Evolutionary conservation across 1,140 invertebrate species (phyloP).

Genomic region (Cheumatopsyche charites): DNA sequence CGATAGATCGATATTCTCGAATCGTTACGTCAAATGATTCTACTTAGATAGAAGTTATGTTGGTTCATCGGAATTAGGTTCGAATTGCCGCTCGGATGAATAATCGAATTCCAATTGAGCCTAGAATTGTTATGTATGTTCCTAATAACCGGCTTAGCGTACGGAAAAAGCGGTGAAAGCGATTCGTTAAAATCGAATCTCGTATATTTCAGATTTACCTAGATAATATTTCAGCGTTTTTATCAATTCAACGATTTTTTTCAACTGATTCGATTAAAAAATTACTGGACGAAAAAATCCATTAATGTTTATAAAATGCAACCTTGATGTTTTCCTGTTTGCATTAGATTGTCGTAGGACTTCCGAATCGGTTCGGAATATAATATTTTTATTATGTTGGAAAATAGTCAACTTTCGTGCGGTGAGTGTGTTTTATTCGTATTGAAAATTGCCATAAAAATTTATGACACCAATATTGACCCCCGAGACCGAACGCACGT

Average conservation of each 20-base stretch:
- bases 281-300: background rate
- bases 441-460: slow-evolving; percentile 35
- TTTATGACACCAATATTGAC: slow-evolving; percentile 35
- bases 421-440: slow-evolving; percentile 22
- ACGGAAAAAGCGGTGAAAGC: slow-evolving; percentile 17
- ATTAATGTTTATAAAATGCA: background rate
- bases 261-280: background rate
- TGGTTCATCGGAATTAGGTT: no score
- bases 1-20: slow-evolving; percentile 3
- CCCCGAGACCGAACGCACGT: slow-evolving; percentile 14
- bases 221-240: no score
- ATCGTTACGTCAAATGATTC: background rate
- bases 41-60: background rate
- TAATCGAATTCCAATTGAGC: slow-evolving; percentile 15
- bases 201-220: no score
- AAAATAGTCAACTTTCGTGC: slow-evolving; percentile 3
- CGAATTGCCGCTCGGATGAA: slow-evolving; percentile 4
- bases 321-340: slow-evolving; percentile 13
- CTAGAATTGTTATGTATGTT: background rate
- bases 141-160: slow-evolving; percentile 7
- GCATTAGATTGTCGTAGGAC: no score
- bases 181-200: background rate
- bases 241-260: background rate
- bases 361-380: background rate
- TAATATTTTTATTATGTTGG: background rate